phyloP scores from a whole-genome alignment of 1,140 invertebrate genomes.

The Tetramorium alpestre region DNA sequence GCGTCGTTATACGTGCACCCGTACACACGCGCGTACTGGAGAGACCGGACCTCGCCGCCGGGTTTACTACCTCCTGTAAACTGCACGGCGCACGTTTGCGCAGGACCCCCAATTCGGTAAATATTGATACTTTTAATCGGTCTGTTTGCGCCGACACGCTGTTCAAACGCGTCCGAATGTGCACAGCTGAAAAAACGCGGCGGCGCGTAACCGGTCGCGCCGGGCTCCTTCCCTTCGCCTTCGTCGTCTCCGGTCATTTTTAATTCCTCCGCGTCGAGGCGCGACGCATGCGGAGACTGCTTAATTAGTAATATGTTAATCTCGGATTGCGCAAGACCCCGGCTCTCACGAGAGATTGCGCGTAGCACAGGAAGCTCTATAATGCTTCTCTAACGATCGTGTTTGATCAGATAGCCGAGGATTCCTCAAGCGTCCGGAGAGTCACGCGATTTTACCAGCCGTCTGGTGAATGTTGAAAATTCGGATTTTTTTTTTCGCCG shows the following conservation, averaged over 20 bases:
- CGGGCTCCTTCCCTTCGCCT: not conserved
- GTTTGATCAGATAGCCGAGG: not conserved
- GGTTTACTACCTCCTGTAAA: conserved; percentile 58
- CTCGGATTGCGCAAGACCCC: not conserved
- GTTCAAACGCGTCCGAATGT: conserved; percentile 57
- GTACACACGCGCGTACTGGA: conserved; percentile 26
- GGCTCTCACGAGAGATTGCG: not conserved
- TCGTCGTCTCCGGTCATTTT: not conserved
- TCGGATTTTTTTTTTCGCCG: not conserved
- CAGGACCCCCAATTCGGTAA: conserved; percentile 72
- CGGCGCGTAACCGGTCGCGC: not conserved
- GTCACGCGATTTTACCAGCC: not conserved
- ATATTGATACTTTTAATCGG: conserved; percentile 83
- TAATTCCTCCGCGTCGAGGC: not conserved
- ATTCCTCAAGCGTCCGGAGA: not conserved
- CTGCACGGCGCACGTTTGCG: conserved; percentile 48
- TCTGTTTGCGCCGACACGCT: conserved; percentile 69
- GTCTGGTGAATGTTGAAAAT: not conserved
- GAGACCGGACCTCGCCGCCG: conserved; percentile 32
- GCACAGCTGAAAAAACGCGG: conserved; percentile 75
- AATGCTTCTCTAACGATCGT: not conserved
- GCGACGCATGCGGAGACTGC: not conserved
- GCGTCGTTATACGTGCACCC: conserved; percentile 6
- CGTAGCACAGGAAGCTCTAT: not conserved
- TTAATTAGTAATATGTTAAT: conserved; percentile 43